Evolutionary conservation across 2,113 vertebrate genomes (phyloP).

Genomic region (Falco punctatus): DNA sequence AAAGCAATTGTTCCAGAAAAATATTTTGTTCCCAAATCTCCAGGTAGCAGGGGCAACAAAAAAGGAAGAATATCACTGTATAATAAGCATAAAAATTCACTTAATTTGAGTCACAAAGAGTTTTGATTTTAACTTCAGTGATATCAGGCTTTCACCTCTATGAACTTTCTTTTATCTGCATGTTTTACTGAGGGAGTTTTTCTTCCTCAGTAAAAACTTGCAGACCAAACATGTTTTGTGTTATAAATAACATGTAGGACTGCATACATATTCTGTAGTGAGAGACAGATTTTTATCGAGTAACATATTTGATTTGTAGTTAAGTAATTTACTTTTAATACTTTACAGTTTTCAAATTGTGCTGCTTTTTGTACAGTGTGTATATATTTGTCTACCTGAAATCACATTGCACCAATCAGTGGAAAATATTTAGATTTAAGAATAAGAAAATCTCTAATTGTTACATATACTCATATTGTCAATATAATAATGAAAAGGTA

Average conservation of each 20-base stretch:
- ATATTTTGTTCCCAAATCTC: neutral
- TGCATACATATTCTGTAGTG: neutral
- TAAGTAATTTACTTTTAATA: neutral
- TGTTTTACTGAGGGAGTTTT: neutral
- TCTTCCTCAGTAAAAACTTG: neutral
- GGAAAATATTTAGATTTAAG: neutral
- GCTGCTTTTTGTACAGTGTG: neutral
- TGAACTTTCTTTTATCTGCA: neutral
- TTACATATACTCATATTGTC: neutral
- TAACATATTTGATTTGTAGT: neutral
- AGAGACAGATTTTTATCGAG: neutral
- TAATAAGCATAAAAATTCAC: neutral
- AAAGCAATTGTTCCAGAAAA: neutral
- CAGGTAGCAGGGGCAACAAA: neutral
- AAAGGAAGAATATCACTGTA: neutral
- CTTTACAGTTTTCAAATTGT: neutral
- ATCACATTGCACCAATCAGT: neutral
- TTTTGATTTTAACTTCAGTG: neutral
- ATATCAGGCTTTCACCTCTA: neutral
- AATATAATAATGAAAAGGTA: neutral
- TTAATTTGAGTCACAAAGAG: neutral
- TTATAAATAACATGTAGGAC: neutral
- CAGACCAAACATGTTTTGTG: neutral
- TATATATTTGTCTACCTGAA: neutral
- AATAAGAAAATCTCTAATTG: neutral